Conservation (phyloP, 2,113 vertebrate genomes). For the Merops nubicus region DNA sequence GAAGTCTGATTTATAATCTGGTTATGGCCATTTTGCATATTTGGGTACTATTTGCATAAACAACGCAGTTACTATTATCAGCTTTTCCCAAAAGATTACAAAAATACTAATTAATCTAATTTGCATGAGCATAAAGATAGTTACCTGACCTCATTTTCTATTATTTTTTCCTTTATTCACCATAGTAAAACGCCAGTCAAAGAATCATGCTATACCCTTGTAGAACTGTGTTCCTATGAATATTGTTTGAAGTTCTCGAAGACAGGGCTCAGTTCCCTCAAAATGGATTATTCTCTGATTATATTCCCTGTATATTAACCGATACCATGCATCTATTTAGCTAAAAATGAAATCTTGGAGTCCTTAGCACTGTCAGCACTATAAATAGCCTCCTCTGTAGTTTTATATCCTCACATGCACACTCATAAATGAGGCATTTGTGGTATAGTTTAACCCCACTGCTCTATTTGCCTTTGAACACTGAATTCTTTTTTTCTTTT, state of each 20-base stretch:
- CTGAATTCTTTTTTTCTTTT: background rate
- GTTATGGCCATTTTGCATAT: conserved; percentile 65
- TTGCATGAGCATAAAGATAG: conserved; percentile 66
- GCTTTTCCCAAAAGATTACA: conserved; percentile 68
- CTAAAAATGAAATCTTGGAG: background rate
- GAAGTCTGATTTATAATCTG: conserved; percentile 70
- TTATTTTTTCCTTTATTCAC: background rate
- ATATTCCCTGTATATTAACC: background rate
- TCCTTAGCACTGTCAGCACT: background rate
- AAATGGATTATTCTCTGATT: background rate
- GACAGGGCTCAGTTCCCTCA: background rate
- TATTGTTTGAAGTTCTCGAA: background rate
- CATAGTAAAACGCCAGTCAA: conserved; percentile 1
- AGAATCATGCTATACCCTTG: background rate
- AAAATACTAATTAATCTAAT: conserved; percentile 75
- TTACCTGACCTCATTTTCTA: conserved; percentile 44
- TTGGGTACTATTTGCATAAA: conserved; percentile 72
- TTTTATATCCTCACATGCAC: background rate
- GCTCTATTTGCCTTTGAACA: background rate
- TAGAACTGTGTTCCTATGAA: conserved; percentile 21
- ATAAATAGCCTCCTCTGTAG: conserved; percentile 1
- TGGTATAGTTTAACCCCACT: background rate
- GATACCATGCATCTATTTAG: background rate
- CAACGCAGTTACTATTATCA: conserved; percentile 64
- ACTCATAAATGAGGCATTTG: background rate